Evolutionary conservation across 2,113 vertebrate genomes (phyloP).

Genomic region (Sturnus vulgaris): DNA sequence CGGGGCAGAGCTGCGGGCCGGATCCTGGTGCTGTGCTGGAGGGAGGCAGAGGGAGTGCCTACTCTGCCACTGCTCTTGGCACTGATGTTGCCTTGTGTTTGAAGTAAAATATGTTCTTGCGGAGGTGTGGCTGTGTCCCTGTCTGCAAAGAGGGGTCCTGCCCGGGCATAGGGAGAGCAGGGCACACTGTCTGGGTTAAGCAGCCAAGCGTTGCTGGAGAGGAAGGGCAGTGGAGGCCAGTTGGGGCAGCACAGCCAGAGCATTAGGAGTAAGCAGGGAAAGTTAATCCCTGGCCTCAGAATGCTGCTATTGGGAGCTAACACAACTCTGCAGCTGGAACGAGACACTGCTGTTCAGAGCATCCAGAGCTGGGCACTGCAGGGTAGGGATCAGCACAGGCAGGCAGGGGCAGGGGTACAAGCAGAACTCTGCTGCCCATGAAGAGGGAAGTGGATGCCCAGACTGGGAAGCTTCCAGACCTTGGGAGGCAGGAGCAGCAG

Average conservation of each 20-base stretch:
- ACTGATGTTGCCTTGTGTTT: constrained; percentile 23
- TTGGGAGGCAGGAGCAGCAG: not conserved
- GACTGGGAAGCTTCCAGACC: not conserved
- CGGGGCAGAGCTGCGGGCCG: fast-evolving
- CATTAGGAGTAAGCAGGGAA: constrained; percentile 4
- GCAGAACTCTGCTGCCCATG: not conserved
- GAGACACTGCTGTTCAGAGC: not conserved
- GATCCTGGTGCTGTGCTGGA: not conserved
- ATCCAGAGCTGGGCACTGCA: fast-evolving
- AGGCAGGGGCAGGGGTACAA: not conserved
- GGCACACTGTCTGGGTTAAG: not conserved
- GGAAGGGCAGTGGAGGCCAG: not conserved
- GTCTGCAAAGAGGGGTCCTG: not conserved
- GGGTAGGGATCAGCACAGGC: not conserved
- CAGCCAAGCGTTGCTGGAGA: not conserved
- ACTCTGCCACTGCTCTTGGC: not conserved
- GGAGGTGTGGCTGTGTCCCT: not conserved
- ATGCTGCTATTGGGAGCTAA: not conserved
- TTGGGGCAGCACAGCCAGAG: fast-evolving
- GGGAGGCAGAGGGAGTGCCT: not conserved
- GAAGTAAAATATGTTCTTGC: constrained; percentile 51
- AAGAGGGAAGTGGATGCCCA: not conserved
- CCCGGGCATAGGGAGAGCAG: not conserved
- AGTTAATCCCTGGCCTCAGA: constrained; percentile 11
- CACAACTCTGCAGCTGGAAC: not conserved